A percentile compares a stretch with the other conserved stretches of the same genome.
These are phyloP conservation scores for Zaprionus obscuricornis DNA, from an alignment of 2,888 invertebrate species.

Conservation along the genomic window DNA sequence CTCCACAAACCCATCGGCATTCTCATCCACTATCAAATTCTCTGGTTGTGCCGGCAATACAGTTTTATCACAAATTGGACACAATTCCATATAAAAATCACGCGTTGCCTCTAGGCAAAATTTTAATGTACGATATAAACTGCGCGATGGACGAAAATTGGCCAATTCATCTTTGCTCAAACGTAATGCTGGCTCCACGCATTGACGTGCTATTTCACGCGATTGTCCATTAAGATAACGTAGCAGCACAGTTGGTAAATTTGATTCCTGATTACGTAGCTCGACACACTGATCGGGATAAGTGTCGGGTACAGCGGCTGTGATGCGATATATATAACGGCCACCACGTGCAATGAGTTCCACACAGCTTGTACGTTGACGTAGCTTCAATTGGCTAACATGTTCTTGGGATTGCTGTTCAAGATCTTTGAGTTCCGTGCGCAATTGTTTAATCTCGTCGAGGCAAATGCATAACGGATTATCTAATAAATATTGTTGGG, in stretches of 20 bases:
- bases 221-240: constrained; percentile 87
- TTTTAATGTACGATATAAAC: constrained; percentile 85
- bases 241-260: constrained; percentile 87
- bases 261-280: constrained; percentile 86
- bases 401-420: constrained; percentile 47
- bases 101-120: constrained; percentile 87
- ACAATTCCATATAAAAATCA: constrained; percentile 86
- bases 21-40: constrained; percentile 85
- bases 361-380: constrained; percentile 87
- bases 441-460: constrained; percentile 87
- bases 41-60: constrained; percentile 86
- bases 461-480: constrained; percentile 89
- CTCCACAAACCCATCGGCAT: constrained; percentile 86
- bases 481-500: constrained; percentile 86
- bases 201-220: constrained; percentile 87
- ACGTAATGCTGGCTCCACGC: constrained; percentile 88
- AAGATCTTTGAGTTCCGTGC: constrained; percentile 83
- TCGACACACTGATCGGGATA: constrained; percentile 85
- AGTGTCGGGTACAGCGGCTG: constrained; percentile 86
- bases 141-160: constrained; percentile 87
- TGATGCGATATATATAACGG: constrained; percentile 86
- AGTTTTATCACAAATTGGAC: constrained; percentile 86
- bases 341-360: constrained; percentile 85
- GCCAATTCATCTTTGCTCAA: constrained; percentile 83
- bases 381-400: constrained; percentile 85